Evolutionary conservation across 2,888 invertebrate genomes (phyloP).

Genomic region (Leptinotarsa juncta): DNA sequence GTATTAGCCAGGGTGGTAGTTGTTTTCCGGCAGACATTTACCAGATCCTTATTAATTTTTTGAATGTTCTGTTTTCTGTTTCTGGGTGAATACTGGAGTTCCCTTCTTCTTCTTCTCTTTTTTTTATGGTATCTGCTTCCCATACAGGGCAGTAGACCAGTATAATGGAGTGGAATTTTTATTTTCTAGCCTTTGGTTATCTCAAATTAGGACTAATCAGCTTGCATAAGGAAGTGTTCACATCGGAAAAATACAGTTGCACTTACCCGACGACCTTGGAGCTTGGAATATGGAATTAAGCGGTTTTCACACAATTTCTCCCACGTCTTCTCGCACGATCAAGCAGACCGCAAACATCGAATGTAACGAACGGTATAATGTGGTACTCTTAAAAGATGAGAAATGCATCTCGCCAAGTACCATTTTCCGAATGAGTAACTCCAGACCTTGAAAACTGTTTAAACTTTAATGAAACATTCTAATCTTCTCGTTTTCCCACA

Average conservation of each 20-base stretch:
- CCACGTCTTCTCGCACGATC: constrained; percentile 16
- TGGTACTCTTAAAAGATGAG: constrained; percentile 25
- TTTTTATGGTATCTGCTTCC: too few species aligned
- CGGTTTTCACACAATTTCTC: constrained; percentile 19
- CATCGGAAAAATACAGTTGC: constrained; percentile 23
- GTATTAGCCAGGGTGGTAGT: too few species aligned
- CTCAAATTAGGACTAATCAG: not conserved
- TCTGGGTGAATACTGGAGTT: too few species aligned
- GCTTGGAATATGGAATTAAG: constrained; percentile 5
- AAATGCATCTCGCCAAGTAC: constrained; percentile 6
- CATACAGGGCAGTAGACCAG: too few species aligned
- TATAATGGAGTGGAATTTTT: too few species aligned
- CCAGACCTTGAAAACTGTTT: constrained; percentile 20
- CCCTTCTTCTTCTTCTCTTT: too few species aligned
- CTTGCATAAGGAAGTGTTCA: not conserved
- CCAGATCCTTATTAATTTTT: too few species aligned
- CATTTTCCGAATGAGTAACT: constrained; percentile 27
- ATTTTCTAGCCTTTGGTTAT: too few species aligned
- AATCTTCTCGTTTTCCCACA: constrained; percentile 17
- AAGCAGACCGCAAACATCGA: constrained; percentile 7
- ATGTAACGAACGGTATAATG: constrained; percentile 22
- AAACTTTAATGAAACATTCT: not conserved
- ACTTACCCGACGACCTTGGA: not conserved
- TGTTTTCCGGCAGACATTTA: too few species aligned
- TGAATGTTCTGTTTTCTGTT: too few species aligned